Evolutionary conservation across 2,888 invertebrate species (phyloP).

Genomic region (Meganola albula): DNA sequence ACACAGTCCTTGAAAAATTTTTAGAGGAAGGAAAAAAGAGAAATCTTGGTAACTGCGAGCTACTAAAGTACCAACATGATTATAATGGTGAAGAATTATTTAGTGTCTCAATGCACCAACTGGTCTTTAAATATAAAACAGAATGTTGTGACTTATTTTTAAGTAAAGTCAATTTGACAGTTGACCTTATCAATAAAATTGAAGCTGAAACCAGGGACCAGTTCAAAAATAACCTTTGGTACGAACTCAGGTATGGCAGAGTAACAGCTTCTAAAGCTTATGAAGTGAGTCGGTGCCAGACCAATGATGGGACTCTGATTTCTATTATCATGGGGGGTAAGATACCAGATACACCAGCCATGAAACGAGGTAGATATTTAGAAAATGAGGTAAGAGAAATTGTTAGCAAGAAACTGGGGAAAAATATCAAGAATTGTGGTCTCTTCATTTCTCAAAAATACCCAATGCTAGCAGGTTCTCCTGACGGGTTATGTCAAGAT

Average conservation of each 20-base stretch:
- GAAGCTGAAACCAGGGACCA: background rate
- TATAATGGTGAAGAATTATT: background rate
- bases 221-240: background rate
- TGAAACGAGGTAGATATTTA: too few relatives aligned
- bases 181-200: background rate
- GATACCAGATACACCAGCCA: too few relatives aligned
- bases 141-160: background rate
- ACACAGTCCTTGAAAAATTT: background rate
- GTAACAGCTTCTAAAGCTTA: background rate
- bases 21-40: slow-evolving; percentile 3
- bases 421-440: too few relatives aligned
- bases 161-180: background rate
- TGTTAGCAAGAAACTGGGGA: too few relatives aligned
- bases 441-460: too few relatives aligned
- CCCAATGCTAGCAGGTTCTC: too few relatives aligned
- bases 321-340: too few relatives aligned
- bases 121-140: background rate
- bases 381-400: too few relatives aligned
- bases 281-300: background rate
- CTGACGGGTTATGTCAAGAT: too few relatives aligned
- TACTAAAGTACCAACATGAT: background rate
- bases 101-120: slow-evolving; percentile 1
- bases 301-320: too few relatives aligned
- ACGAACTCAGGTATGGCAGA: background rate
- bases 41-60: slow-evolving; percentile 3